A percentile compares a stretch with the other conserved stretches of the same genome.
Evolutionary conservation across 2,797 vertebrate genomes (phyloP).

Genomic region (Buceros bicornis): DNA sequence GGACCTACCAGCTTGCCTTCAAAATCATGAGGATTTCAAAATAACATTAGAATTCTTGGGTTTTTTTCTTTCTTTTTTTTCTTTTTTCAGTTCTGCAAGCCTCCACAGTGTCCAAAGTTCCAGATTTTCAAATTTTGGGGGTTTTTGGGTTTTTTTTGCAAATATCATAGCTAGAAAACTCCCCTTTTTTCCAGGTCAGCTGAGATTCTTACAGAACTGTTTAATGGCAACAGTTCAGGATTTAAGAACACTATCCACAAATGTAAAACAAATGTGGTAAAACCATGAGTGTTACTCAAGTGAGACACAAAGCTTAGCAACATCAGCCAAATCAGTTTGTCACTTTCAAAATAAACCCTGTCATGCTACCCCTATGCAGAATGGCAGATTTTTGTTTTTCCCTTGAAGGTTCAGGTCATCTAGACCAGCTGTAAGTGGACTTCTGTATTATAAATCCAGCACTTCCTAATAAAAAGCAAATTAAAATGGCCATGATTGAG

Average conservation of each 20-base stretch:
- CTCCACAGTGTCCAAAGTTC: not conserved
- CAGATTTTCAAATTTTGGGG: not conserved
- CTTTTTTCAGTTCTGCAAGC: not conserved
- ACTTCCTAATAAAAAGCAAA: not conserved
- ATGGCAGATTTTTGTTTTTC: not conserved
- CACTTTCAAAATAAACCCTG: not conserved
- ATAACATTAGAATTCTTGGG: not conserved
- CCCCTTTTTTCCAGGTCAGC: not conserved
- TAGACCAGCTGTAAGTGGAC: not conserved
- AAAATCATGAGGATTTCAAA: not conserved
- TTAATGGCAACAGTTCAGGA: not conserved
- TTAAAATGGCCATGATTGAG: not conserved
- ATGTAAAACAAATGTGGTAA: not conserved
- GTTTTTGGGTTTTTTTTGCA: not conserved
- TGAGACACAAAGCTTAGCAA: not conserved
- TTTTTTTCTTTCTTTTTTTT: not conserved
- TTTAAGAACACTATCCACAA: not conserved
- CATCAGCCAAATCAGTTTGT: not conserved
- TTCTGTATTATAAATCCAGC: not conserved
- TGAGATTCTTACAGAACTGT: not conserved
- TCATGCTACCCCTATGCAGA: not conserved
- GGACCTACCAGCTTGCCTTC: not conserved
- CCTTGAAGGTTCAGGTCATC: not conserved
- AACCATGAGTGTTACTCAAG: not conserved
- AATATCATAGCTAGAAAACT: not conserved